phyloP scores from a whole-genome alignment of 1,140 invertebrate genomes.

The Pogonognathellus flavescens region DNA sequence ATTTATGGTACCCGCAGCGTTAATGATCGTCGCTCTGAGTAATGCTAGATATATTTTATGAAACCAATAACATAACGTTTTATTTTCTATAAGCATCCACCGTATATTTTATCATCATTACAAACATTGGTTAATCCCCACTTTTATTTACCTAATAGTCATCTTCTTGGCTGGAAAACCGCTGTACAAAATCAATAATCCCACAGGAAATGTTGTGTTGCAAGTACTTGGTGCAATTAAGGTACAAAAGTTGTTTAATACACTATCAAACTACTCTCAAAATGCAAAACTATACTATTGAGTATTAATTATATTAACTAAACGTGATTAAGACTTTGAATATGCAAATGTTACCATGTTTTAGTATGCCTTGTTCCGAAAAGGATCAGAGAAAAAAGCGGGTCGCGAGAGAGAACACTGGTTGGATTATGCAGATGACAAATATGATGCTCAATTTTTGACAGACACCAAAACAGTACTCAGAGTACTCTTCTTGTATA shows the following conservation, averaged over 20 bases:
- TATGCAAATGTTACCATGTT: slow-evolving; percentile 64
- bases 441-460: slow-evolving; percentile 78
- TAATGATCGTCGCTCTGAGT: slow-evolving; percentile 87
- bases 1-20: slow-evolving; percentile 89
- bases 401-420: slow-evolving; percentile 78
- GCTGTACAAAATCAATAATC: slow-evolving; percentile 82
- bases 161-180: slow-evolving; percentile 84
- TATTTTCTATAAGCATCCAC: too few species aligned
- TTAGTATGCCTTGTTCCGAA: slow-evolving; percentile 56
- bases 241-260: too few species aligned
- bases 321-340: slow-evolving; percentile 21
- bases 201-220: slow-evolving; percentile 85
- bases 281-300: too few species aligned
- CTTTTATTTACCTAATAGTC: too few species aligned
- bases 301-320: not conserved
- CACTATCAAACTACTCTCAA: too few species aligned
- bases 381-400: slow-evolving; percentile 67
- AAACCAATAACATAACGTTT: too few species aligned
- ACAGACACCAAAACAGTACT: slow-evolving; percentile 82
- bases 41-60: too few species aligned
- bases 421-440: slow-evolving; percentile 82
- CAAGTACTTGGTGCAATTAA: slow-evolving; percentile 81
- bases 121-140: too few species aligned
- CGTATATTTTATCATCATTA: too few species aligned
- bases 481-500: slow-evolving; percentile 81